Evolutionary conservation across 2,888 invertebrate genomes (phyloP).

Genomic region (Drosophila subquinaria): DNA sequence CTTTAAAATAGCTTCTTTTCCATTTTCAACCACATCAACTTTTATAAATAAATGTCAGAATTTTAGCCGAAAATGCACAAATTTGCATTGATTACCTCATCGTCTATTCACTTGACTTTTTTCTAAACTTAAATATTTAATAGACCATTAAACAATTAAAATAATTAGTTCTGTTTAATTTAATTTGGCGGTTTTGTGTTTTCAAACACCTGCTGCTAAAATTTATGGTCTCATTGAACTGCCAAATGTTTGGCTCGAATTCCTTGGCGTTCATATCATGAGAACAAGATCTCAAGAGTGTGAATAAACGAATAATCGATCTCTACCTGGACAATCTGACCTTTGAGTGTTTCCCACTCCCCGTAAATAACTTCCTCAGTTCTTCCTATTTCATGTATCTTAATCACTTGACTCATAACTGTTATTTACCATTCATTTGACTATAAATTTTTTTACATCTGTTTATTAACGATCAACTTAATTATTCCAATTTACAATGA

Average conservation of each 20-base stretch:
- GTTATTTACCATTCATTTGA: slow-evolving; percentile 1
- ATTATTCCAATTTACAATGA: slow-evolving; percentile 40
- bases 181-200: slow-evolving; percentile 2
- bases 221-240: slow-evolving; percentile 40
- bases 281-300: slow-evolving; percentile 13
- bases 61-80: background rate
- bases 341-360: slow-evolving; percentile 23
- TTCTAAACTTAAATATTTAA: slow-evolving; percentile 2
- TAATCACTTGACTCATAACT: slow-evolving; percentile 18
- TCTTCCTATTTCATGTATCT: slow-evolving; percentile 7
- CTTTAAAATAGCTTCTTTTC: background rate
- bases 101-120: background rate
- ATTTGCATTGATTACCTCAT: slow-evolving; percentile 27
- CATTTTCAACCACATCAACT: background rate
- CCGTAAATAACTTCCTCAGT: slow-evolving; percentile 1
- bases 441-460: slow-evolving; percentile 15
- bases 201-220: slow-evolving; percentile 35
- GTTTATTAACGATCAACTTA: slow-evolving; percentile 9
- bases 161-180: slow-evolving; percentile 16
- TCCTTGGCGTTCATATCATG: slow-evolving; percentile 21
- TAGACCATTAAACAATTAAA: slow-evolving; percentile 22
- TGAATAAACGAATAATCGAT: slow-evolving; percentile 30
- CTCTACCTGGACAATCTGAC: slow-evolving; percentile 29
- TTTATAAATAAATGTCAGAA: background rate
- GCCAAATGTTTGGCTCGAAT: slow-evolving; percentile 28